Evolutionary conservation across 1,140 invertebrate genomes (phyloP), one percentile per base, ranked within the genome.

Genomic region (Heliconius hermathena): DNA sequence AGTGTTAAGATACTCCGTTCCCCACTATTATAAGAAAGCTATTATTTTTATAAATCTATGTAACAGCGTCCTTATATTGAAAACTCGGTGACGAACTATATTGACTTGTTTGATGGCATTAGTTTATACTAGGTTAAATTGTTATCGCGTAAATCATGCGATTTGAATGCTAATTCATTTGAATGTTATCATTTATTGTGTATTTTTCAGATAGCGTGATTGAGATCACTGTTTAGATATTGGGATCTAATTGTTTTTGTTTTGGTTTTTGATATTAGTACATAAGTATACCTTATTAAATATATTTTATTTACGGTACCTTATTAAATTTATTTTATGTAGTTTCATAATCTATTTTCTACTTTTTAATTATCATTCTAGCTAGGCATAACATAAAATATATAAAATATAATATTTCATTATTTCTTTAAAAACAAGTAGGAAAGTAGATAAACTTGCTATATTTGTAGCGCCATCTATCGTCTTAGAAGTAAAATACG

Each of bases 71-170:
- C 26, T 80, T 49, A 80, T 49, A 29, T 8, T 73, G 36, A 49
- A 80, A 74, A 76, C 52, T 73, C 74, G 54, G 71, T 74, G 72
- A 81, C 79, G 60, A 80, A 29, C 26, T 78, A 73, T 78, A 78
- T 78, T 73, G 71, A 78, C 71, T 78, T 60, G 60, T 66, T 60
- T 73, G 52, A 73, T 78, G 22, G 76, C 71, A 70, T 36, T 71
- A 77, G 80, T 81, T 81, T 81, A 81, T 41, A 81, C 54, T 78
- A 38, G n/a, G 36, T 11, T 73, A 60, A 46, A 78, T 78, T 81
- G 80, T 81, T 81, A 74, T 78, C 76, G 72, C 74, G 52, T 75
- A 76, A 73, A 66, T 81, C 72, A 81, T 71, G 57, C 73, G 57
- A 33, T 72, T 75, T 71, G 76, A 78, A 78, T 78, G 18, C 71